Evolutionary conservation across 2,888 invertebrate species (phyloP), one percentile per base, ranked within the genome.

Genomic region (Cephus pygmeus): DNA sequence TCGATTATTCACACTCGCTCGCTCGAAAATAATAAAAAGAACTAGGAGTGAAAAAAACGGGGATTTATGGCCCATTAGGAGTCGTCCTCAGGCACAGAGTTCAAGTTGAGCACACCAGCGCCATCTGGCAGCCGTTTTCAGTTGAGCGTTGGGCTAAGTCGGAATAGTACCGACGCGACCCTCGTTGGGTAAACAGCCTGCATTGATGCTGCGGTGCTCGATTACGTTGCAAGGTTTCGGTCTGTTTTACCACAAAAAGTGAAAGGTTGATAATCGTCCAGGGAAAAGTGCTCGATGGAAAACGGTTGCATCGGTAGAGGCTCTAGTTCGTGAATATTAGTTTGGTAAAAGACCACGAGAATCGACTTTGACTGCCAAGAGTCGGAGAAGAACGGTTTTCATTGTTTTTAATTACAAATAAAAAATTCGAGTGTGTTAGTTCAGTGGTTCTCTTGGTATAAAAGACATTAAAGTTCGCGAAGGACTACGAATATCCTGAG

Each of bases 1-100:
- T 88, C 83, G 87, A 89, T 89, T 89, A 85, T 88, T 87, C 87
- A 88, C 88, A 87, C 86, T 87, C 81, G 85, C 84, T 84, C 82
- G 83, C 76, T 80, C 82, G 79, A 85, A 85, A 86, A 86, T 85
- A 81, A 85, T 81, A 84, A 84, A 84, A 85, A 83, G 80, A 75
- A 73, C 73, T 77, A 76, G 77, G 75, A 80, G 69, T 71, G 80
- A 79, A 83, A 85, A 85, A 83, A 82, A 81, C 78, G 34, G 81
- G 83, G 85, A 86, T 88, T 88, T 88, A 88, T 87, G 86, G 81
- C 79, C 85, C 83, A 87, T 88, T 87, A 87, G 82, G 79, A 88
- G 88, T 88, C 86, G 88, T 87, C 86, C 85, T 86, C 33, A 31
- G 71, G 71, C 71, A 33, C 56, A 56, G 56, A 34, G 71, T 71